A percentile compares a stretch with the other conserved stretches of the same genome.
Conservation (phyloP, 1,140 invertebrate genomes). For the Coptotermes formosanus region DNA sequence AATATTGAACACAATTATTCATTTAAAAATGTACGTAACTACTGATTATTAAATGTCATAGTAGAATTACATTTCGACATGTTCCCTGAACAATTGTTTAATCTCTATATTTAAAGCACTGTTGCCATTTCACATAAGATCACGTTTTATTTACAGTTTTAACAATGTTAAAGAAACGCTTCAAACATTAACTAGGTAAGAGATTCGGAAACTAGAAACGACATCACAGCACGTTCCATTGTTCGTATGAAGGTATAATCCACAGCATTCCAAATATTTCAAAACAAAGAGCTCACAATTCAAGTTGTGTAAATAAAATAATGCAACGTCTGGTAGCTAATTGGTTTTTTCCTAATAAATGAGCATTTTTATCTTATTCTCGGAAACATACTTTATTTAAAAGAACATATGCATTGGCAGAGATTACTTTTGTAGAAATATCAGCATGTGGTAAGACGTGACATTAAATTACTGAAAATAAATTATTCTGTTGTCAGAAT, state of each 20-base stretch:
- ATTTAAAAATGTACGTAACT: no score
- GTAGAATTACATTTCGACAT: no score
- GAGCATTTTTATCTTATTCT: conserved; percentile 11
- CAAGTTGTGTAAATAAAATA: neutral
- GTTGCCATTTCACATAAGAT: neutral
- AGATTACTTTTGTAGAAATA: neutral
- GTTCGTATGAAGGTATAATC: conserved; percentile 1
- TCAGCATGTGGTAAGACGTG: conserved; percentile 14
- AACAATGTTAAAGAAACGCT: neutral
- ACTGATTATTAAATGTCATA: no score
- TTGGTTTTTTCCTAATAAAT: conserved; percentile 18
- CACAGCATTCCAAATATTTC: neutral
- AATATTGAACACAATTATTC: no score
- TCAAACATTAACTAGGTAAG: neutral
- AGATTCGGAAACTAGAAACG: neutral
- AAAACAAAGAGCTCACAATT: conserved; percentile 1
- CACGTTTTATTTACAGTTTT: neutral
- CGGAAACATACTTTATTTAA: neutral
- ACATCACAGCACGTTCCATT: neutral
- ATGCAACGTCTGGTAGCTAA: neutral
- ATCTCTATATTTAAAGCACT: neutral
- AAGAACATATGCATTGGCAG: conserved; percentile 13
- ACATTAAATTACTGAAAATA: conserved; percentile 15
- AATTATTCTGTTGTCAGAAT: neutral
- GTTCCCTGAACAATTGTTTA: no score